Conservation (phyloP, 2,888 invertebrate genomes). For the Chorisops tibialis region DNA sequence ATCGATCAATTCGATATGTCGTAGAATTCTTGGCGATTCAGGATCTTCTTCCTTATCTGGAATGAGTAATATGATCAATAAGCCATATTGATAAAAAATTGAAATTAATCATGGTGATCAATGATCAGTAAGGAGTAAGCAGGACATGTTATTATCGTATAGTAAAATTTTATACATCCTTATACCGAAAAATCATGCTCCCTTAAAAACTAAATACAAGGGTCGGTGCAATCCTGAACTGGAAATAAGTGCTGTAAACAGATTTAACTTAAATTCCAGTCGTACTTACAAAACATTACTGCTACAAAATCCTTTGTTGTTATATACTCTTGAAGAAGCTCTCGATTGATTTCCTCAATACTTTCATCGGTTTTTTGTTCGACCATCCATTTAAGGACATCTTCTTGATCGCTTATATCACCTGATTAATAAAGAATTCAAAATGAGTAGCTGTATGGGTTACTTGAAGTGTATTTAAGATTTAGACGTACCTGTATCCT, state of each 20-base stretch:
- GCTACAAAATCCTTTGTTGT: slow-evolving; percentile 88
- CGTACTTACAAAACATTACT: slow-evolving; percentile 83
- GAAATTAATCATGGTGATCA: too few relatives aligned
- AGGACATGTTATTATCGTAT: too few relatives aligned
- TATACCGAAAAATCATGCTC: not conserved
- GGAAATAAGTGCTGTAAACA: not conserved
- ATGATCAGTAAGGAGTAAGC: too few relatives aligned
- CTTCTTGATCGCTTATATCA: slow-evolving; percentile 70
- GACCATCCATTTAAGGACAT: slow-evolving; percentile 87
- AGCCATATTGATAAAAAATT: too few relatives aligned
- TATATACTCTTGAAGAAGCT: slow-evolving; percentile 77
- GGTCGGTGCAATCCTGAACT: too few relatives aligned
- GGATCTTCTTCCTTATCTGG: slow-evolving; percentile 79
- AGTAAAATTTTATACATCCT: not conserved
- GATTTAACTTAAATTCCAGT: not conserved
- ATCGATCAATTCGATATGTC: slow-evolving; percentile 85
- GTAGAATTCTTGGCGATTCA: slow-evolving; percentile 72
- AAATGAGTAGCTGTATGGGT: not conserved
- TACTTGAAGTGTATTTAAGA: not conserved
- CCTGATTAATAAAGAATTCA: slow-evolving; percentile 52
- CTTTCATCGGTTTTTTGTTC: slow-evolving; percentile 89
- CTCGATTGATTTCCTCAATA: slow-evolving; percentile 84
- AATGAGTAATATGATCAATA: too few relatives aligned
- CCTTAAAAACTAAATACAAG: not conserved
- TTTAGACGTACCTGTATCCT: slow-evolving; percentile 45